Evolutionary conservation across 2,113 vertebrate genomes (phyloP), one percentile per base, ranked within the genome.

Genomic region (Oenanthe melanoleuca): DNA sequence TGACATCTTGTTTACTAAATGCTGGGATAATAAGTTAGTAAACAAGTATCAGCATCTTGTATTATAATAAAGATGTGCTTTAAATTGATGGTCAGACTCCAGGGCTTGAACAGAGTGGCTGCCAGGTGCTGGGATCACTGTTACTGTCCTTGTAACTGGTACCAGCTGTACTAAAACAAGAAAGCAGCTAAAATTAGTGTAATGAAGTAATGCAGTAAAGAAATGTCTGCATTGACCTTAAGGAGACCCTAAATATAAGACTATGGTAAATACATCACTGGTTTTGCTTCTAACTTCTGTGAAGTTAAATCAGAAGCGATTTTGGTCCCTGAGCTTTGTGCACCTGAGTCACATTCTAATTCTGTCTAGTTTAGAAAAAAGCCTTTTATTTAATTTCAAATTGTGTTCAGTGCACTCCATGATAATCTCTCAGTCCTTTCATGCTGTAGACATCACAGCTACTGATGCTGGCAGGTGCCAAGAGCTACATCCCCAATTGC

Each of bases 1-100:
- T 73, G 88, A 74, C 72, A 95, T 74, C 74, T 73, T 95, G 79
- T 72, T 89, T 81, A 88, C 34, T 93, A 94, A 83, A 71, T 80
- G 69, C 55, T 87, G 56, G 22, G 5, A 38, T 93, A 66, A 85
- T 59, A 86, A 89, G 56, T 52, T 52, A 49, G 42, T 88, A 92
- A 88, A 72, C 71, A 95, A 82, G 57, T 91, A 88, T 45, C 66
- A 93, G 47, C 50, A 72, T 57, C 26, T 91, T 92, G 56, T 38
- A 21, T 74, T 67, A 49, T 33, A 61, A 57, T 57, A 45, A 84
- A 84, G 37, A 50, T 2, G 1, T 53, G 21, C 25, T 92, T 87
- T 73, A 73, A 73, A 61, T 26, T 44, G n/a, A 9, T 77, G 59
- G 42, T 85, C 61, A 89, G 55, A 12, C n/a, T 69, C 37, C 44